These are phyloP conservation scores for Jacana jacana DNA, from an alignment of 2,113 vertebrate genomes.

Conservation along the genomic window DNA sequence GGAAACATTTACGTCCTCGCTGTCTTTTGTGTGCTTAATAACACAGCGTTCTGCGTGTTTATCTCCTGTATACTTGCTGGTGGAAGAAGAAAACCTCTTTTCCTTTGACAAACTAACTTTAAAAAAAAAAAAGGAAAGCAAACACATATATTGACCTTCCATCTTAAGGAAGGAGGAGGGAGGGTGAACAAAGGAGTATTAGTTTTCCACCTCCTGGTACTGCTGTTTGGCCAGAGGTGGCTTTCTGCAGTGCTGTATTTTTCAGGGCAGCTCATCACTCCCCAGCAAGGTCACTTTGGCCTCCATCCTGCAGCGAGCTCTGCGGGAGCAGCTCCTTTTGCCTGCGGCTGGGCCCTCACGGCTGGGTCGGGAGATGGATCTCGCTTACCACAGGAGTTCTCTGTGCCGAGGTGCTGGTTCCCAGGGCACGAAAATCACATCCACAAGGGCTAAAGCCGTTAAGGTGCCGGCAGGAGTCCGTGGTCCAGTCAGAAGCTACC, in stretches of 20 bases:
- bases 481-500: background rate
- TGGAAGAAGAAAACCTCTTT: background rate
- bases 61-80: background rate
- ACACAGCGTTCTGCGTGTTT: background rate
- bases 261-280: background rate
- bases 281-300: background rate
- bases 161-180: background rate
- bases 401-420: background rate
- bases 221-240: background rate
- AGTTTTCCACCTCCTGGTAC: background rate
- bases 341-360: background rate
- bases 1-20: slow-evolving; percentile 13
- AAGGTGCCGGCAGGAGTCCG: background rate
- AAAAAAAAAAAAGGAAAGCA: background rate
- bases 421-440: background rate
- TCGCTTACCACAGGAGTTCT: background rate
- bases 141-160: background rate
- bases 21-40: background rate
- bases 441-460: background rate
- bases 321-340: background rate
- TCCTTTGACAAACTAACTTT: background rate
- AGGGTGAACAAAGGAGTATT: background rate
- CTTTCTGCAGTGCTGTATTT: background rate
- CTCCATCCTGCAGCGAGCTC: background rate
- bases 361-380: background rate